Conservation (phyloP, 2,113 vertebrate species). For the Oncorhynchus kisutch region DNA sequence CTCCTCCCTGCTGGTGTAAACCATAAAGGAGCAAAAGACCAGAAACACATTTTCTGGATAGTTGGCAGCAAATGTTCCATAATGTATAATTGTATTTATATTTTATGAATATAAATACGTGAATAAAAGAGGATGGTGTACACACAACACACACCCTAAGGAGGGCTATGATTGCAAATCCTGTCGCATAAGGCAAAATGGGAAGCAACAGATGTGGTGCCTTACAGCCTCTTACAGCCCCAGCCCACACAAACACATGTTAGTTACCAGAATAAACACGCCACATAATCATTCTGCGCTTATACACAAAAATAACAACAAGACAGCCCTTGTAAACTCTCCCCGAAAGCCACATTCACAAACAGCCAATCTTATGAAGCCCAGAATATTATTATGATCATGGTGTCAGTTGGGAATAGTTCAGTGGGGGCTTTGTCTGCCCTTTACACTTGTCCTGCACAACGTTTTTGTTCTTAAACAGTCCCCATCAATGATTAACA, state of each 20-base stretch:
- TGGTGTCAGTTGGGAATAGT: conserved; percentile 42
- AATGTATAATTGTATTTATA: conserved; percentile 66
- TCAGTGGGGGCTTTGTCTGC: conserved; percentile 35
- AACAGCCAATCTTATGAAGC: conserved; percentile 24
- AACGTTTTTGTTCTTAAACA: conserved; percentile 60
- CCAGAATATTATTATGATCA: conserved; percentile 29
- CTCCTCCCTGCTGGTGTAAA: conserved; percentile 64
- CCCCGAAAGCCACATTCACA: conserved; percentile 13
- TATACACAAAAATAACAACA: conserved; percentile 49
- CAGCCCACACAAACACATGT: conserved; percentile 42
- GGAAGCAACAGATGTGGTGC: conserved; percentile 32
- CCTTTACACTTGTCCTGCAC: conserved; percentile 62
- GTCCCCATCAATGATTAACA: conserved; percentile 65
- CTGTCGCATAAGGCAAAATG: conserved; percentile 29
- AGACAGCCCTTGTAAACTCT: conserved; percentile 34
- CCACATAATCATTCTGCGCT: conserved; percentile 33
- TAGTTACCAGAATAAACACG: conserved; percentile 59
- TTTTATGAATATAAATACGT: conserved; percentile 42
- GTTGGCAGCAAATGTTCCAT: conserved; percentile 76
- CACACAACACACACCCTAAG: conserved; percentile 31
- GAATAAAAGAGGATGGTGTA: conserved; percentile 18
- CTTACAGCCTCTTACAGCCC: conserved; percentile 22
- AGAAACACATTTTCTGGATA: conserved; percentile 77
- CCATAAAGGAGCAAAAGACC: conserved; percentile 64
- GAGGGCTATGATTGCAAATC: conserved; percentile 22